These are phyloP conservation scores for Chionomys nivalis DNA, from an alignment of 2,113 vertebrate species.

Conservation along the genomic window DNA sequence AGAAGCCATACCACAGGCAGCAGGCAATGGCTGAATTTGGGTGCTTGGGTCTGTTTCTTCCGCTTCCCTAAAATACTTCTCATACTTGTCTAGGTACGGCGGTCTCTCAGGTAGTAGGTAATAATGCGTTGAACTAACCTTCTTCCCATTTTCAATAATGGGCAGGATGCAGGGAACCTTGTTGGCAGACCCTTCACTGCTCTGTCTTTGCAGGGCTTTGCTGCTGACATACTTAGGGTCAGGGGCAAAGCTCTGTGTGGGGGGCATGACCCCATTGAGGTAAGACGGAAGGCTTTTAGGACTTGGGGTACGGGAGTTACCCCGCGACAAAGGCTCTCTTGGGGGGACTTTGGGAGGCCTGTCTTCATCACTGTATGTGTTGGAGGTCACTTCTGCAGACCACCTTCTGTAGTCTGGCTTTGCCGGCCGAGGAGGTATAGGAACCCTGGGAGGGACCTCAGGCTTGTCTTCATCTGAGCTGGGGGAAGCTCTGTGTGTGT, in stretches of 20 bases:
- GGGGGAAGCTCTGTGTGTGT: conserved; percentile 83
- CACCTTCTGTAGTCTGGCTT: conserved; percentile 94
- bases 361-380: conserved; percentile 94
- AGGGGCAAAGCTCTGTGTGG: conserved; percentile 98
- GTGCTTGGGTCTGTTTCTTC: conserved; percentile 74
- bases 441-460: conserved; percentile 93
- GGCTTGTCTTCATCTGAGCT: conserved; percentile 90
- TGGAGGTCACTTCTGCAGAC: conserved; percentile 96
- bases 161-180: conserved; percentile 94
- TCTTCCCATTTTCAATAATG: conserved; percentile 94
- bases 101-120: conserved; percentile 94
- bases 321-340: conserved; percentile 90
- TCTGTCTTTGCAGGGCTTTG: conserved; percentile 94
- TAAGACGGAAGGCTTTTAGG: conserved; percentile 96
- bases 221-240: conserved; percentile 96
- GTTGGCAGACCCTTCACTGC: conserved; percentile 91
- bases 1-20: conserved; percentile 68
- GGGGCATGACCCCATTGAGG: conserved; percentile 96
- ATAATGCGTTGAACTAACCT: conserved; percentile 96
- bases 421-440: conserved; percentile 92
- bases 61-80: conserved; percentile 91
- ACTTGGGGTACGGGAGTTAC: conserved; percentile 93
- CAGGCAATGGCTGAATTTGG: conserved; percentile 72
- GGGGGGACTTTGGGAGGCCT: conserved; percentile 96
- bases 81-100: conserved; percentile 89